Conservation (phyloP, 2,113 vertebrate species). For the Arenaria interpres region DNA sequence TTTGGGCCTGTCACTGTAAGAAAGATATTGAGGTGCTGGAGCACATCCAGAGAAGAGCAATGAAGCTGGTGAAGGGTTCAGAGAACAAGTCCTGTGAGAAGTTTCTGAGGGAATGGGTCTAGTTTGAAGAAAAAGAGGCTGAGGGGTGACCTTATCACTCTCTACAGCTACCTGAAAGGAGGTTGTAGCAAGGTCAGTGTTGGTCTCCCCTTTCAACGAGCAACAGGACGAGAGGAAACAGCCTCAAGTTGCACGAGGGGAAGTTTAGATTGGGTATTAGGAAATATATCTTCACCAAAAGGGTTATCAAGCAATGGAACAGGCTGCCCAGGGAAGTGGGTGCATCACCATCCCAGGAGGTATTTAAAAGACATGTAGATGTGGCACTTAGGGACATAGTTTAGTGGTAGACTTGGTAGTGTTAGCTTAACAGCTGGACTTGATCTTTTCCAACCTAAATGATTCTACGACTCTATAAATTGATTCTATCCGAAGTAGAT, state of each 20-base stretch:
- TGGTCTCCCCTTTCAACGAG: background rate
- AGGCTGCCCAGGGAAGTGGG: background rate
- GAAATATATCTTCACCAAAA: background rate
- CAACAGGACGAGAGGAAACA: fast-evolving
- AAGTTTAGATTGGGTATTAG: background rate
- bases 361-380: background rate
- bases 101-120: background rate
- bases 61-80: background rate
- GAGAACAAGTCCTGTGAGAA: background rate
- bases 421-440: background rate
- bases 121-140: background rate
- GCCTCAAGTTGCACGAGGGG: background rate
- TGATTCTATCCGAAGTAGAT: background rate
- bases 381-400: background rate
- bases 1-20: background rate
- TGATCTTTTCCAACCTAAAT: background rate
- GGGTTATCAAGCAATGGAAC: background rate
- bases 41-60: background rate
- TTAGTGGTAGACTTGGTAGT: background rate
- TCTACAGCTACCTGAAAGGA: background rate
- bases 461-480: background rate
- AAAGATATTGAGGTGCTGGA: background rate
- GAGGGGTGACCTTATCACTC: background rate
- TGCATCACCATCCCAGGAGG: background rate
- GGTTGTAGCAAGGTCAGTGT: fast-evolving